These are phyloP conservation scores for Sminthurinus aureus DNA, from an alignment of 2,888 invertebrate species.

Conservation along the genomic window DNA sequence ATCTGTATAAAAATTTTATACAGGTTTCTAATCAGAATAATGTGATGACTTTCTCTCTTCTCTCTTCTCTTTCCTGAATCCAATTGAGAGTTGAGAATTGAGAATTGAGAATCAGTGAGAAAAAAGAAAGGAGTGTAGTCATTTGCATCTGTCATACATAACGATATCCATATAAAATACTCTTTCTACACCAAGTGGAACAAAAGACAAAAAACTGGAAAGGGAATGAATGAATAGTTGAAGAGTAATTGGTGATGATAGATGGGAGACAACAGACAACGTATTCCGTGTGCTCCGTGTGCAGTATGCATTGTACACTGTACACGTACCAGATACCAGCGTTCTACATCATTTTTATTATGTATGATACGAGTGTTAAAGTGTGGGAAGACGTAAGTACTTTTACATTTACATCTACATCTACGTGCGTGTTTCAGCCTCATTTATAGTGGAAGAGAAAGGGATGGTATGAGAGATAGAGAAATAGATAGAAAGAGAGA, in stretches of 20 bases:
- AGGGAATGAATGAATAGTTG: neutral
- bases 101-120: neutral
- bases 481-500: neutral
- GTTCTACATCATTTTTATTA: too few species aligned
- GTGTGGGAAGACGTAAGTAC: too few species aligned
- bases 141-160: neutral
- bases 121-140: neutral
- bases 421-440: too few species aligned
- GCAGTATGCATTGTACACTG: too few species aligned
- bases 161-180: too few species aligned
- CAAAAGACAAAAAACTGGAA: neutral
- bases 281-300: too few species aligned
- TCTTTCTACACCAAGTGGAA: too few species aligned
- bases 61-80: neutral
- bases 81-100: neutral
- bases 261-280: neutral
- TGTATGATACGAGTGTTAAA: too few species aligned
- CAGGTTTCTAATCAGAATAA: constrained; percentile 3
- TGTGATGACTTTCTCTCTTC: neutral
- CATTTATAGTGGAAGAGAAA: too few species aligned
- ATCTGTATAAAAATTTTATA: neutral
- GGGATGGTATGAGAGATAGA: neutral
- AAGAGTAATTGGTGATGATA: constrained; percentile 14
- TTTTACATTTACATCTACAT: too few species aligned
- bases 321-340: neutral